These are phyloP conservation scores for Hoplodrina blanda DNA, from an alignment of 2,888 invertebrate species.

Conservation along the genomic window DNA sequence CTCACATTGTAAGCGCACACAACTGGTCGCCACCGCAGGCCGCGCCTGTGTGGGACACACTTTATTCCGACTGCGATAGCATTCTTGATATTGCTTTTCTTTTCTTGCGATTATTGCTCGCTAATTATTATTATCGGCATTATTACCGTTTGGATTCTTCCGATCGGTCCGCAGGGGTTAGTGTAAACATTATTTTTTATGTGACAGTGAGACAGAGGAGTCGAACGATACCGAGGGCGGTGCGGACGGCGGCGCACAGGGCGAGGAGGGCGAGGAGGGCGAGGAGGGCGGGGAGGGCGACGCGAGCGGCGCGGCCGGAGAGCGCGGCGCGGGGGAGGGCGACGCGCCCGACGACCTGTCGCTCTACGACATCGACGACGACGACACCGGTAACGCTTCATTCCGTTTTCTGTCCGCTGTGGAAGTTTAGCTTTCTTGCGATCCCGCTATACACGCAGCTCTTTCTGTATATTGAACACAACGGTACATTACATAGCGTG, in stretches of 20 bases:
- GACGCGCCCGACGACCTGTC: slow-evolving; percentile 73
- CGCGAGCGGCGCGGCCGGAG: slow-evolving; percentile 19
- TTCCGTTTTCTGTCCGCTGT: too few relatives aligned
- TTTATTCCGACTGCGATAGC: too few relatives aligned
- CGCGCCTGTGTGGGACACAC: too few relatives aligned
- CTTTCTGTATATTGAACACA: background rate
- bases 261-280: slow-evolving; percentile 24
- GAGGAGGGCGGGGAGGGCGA: slow-evolving; percentile 6
- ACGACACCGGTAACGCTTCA: slow-evolving; percentile 57
- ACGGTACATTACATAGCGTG: background rate
- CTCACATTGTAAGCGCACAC: too few relatives aligned
- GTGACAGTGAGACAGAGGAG: background rate
- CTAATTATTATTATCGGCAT: too few relatives aligned
- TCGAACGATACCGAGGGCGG: slow-evolving; percentile 7
- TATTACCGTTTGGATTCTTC: too few relatives aligned
- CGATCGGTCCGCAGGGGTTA: too few relatives aligned
- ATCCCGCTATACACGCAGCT: background rate
- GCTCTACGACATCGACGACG: slow-evolving; percentile 74
- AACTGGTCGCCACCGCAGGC: too few relatives aligned
- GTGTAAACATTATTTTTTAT: background rate
- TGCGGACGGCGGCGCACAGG: slow-evolving; percentile 24
- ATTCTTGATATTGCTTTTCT: too few relatives aligned
- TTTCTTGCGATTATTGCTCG: too few relatives aligned
- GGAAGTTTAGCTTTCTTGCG: too few relatives aligned
- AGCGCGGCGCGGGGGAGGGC: slow-evolving; percentile 47